Evolutionary conservation across 2,113 vertebrate species (phyloP), one percentile per base, ranked within the genome.

Genomic region (Oreotrochilus melanogaster): DNA sequence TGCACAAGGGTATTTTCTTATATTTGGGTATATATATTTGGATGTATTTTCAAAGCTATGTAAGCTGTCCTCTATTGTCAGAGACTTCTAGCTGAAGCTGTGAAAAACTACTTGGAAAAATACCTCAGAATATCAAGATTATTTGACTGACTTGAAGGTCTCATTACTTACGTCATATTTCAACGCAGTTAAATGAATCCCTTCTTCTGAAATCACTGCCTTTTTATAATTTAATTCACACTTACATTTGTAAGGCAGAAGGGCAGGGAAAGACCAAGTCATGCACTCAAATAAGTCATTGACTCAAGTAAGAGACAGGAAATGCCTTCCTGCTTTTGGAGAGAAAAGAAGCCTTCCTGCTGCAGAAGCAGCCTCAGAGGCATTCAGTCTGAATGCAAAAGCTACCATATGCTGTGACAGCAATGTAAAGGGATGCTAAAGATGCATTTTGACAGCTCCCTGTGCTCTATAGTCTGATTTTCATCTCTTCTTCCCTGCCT

Each of bases 1-100:
- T 61, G 65, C 86, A 97, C 48, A 87, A 72, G 66, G 84, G 28
- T 61, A 89, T 95, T 95, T 95, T 81, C 91, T 95, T 85, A 65
- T 89, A 39, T 39, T 39, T 39, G 11, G 39, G 39, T 39, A 39
- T 11, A 39, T 89, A 54, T 62, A 57, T 64, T 82, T 61, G 27
- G 48, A 39, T 81, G 51, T 82, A 58, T 95, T 95, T 95, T 89
- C 91, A 92, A 89, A 94, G 78, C 81, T 42, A 14, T 19, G 39
- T 37, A 81, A 90, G 51, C 82, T 78, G 89, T 66, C 35, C 43
- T 86, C 61, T 72, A 25, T 53, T 89, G 66, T 82, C 53, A 72
- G 22, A 84, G 84, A 69, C 57, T 60, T 71, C 39, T 91, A 35
- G 57, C 37, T 57, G 33, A 78, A 69, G 57, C 53, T 75, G 53